Base-by-base conservation (phyloP, 2,797 vertebrate genomes). In the Alectoris magna region DNA sequence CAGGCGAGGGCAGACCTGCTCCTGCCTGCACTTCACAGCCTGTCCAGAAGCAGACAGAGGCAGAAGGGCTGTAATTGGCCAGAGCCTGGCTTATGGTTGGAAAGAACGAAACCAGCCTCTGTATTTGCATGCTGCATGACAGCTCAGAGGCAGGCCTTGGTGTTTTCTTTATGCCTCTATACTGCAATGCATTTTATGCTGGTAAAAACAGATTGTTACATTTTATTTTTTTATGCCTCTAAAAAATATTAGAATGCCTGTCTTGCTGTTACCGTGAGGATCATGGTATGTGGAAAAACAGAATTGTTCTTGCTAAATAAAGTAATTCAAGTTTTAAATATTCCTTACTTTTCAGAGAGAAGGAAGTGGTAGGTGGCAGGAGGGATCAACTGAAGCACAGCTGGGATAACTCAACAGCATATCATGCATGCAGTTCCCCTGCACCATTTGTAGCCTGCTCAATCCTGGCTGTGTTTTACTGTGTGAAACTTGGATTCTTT, bases 121-220 rank as follows among this genome's bases (percentile, higher is more conserved):
- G 71, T 39, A 49, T 72, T 87, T 49, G 14, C 27, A 4, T 62
- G 62, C 70, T 48, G 10, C 22, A 38, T 41, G 0, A 0, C 53
- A 60, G 43, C 55, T 19, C 14, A 1, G 24, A 69, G 51, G 17
- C 6, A 79, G 38, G 59, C 43, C 15, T 59, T 0, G 0, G 23
- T 15, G 51, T 59, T 69, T 49, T 53, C 67, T 75, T 68, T 24
- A 49, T 6, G 18, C 39, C 62, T 43, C 31, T 63, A 63, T 31
- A 63, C 43, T 27, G 22, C 27, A 43, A 43, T 22, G 16, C 39
- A 43, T 64, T 64, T 43, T 78, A 71, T 26, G 59, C 16, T 46
- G 53, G 39, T n/a, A 84, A 92, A 92, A 58, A 12, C 53, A 91
- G 38, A 85, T 0, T 68, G 41, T 58, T 49, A 56, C 5, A 12